Base-by-base conservation (phyloP, 2,888 invertebrate genomes). In the Agriopis marginaria region DNA sequence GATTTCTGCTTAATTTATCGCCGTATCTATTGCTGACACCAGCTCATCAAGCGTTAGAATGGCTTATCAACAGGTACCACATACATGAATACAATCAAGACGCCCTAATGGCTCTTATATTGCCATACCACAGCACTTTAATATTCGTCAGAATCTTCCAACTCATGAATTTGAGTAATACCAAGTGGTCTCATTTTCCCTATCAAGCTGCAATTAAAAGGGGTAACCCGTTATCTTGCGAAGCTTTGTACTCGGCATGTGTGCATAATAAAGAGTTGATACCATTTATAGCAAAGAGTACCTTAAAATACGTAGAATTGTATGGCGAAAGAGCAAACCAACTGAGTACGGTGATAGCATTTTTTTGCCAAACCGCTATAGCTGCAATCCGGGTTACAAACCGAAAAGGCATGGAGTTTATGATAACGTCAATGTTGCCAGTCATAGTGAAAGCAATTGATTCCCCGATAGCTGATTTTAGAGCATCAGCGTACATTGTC, bases 101-200 rank as follows among this genome's bases (percentile, higher is more conserved):
- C 82, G 96, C 96, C 0, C 94, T 99, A 51, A 93, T 99, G 80
- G 95, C 96, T 71, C 93, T 98, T 9, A 97, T 98, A 66, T 89
- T 99, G 65, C 99, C 99, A 0, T 99, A 98, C 86, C 98, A 99
- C 88, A 98, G 98, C 82, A 98, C 98, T 0, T 97, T 97, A 76
- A 96, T 98, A 73, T 99, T 99, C 91, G 96, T 97, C 0, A 91
- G 96, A 79, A 95, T 98, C 60, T 86, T 99, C 1, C 98, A 98
- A 86, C 92, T 98, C 0, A 84, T 97, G 78, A 95, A 96, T 63
- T 86, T 99, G 0, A 90, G 89, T n/a, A 95, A 95, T 64, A 49
- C 47, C 8, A 93, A 95, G 68, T 98, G 98, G 97, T 91, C 12
- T 44, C 3, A 3, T 40, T 64, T 59, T n/a, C 61, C 12, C 0